phyloP scores from a whole-genome alignment of 2,888 invertebrate species.

The Rhogogaster chlorosoma region DNA sequence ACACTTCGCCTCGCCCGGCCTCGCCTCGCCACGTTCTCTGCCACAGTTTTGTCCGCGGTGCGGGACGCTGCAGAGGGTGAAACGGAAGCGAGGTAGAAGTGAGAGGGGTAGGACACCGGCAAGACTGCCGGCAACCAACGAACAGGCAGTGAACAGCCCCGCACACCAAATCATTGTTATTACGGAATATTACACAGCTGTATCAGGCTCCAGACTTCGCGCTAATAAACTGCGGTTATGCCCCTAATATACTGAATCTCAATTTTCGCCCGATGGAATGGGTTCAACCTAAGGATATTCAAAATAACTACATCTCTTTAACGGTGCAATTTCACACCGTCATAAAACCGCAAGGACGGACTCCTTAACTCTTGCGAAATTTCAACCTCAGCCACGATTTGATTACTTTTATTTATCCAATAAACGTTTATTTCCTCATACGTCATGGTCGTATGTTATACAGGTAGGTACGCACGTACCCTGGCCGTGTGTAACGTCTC shows the following conservation, averaged over 20 bases:
- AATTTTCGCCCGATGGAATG: constrained; percentile 67
- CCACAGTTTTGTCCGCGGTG: constrained; percentile 60
- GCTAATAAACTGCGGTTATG: constrained; percentile 76
- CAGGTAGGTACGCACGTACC: background rate
- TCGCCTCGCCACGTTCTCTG: constrained; percentile 34
- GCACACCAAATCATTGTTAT: constrained; percentile 76
- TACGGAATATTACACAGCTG: constrained; percentile 75
- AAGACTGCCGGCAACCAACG: constrained; percentile 68
- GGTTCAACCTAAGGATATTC: constrained; percentile 38
- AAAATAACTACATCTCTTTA: constrained; percentile 29
- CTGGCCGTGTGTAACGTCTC: background rate
- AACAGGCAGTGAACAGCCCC: constrained; percentile 68
- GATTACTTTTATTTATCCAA: background rate
- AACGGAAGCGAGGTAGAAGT: constrained; percentile 50
- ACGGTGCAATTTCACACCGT: background rate
- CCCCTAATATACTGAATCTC: constrained; percentile 74
- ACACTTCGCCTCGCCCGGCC: constrained; percentile 10
- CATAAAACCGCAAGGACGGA: background rate
- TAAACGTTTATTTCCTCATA: background rate
- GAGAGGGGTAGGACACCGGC: constrained; percentile 57
- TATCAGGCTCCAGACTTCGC: constrained; percentile 73
- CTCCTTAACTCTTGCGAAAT: background rate
- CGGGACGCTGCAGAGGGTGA: constrained; percentile 46
- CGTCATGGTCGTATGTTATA: too few species aligned
- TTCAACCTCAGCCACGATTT: background rate